Base-by-base conservation (phyloP, 2,888 invertebrate genomes). In the Polietes domitor region DNA sequence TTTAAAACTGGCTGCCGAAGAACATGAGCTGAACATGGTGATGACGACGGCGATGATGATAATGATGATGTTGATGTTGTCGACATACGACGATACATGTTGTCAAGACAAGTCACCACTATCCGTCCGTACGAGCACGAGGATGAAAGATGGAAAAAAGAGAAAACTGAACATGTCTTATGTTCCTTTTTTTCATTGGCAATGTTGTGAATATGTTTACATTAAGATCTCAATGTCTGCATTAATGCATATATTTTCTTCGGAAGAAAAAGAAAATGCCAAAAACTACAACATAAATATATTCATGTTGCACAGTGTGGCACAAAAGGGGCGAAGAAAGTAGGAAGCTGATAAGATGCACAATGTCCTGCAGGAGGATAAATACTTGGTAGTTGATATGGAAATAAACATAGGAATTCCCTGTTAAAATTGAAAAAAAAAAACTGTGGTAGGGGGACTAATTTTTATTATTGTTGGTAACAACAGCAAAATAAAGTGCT, bases 191-290 rank as follows among this genome's bases (percentile, higher is more conserved):
- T 12, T 17, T 32, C 32, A 37, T 63, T 41, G 41, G 1, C 53
- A 17, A 21, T 68, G 68, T 24, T 43, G 68, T 5, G 43, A 37
- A 68, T 68, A 68, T 43, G 43, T 68, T 68, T 41, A 68, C 68
- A 68, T 68, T 43, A 68, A 68, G 43, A 43, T 68, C 68, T 68
- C 68, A 68, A 68, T 68, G 68, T 68, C 65, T 6, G 24, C 24
- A n/a, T 68, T 21, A 21, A 68, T 68, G 68, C 43, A 21, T 26
- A 21, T 15, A 32, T 47, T 47, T 47, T 47, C 6, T 2, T 32
- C 32, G 9, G 2, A 47, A 41, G 32, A 32, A 32, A 47, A 47
- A 47, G 6, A 47, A 47, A n/a, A n/a, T n/a, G n/a, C n/a, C n/a
- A n/a, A n/a, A n/a, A n/a, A n/a, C 2, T 47, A 47, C 32, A 32